Evolutionary conservation across 2,888 invertebrate species (phyloP), one percentile per base, ranked within the genome.

Genomic region (Hirtodrosophila histrioides): DNA sequence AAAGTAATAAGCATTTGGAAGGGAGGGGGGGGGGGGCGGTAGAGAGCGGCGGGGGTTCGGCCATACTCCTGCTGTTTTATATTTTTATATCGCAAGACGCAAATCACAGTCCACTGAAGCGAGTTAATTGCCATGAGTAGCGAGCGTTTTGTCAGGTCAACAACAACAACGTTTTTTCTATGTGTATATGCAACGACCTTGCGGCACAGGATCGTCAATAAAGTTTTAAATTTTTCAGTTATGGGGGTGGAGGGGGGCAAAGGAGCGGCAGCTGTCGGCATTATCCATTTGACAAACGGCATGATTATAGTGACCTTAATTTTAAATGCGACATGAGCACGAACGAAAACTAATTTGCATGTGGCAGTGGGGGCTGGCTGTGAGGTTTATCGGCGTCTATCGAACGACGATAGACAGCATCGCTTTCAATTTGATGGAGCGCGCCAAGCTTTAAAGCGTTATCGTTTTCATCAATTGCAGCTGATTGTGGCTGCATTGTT

Each of bases 301-400:
- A 74, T 58, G 75, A 63, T 70, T 75, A 75, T 70, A 60, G 70
- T 75, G 74, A 75, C 74, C 74, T 75, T 75, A 75, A 75, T 75
- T 70, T 75, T 39, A 54, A 75, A 75, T 70, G 70, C 70, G 70
- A 75, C 44, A 75, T 63, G 54, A 57, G 41, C 73, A 74, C 73
- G 69, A 74, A 63, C 56, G 54, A 54, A 36, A 70, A 75, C 60
- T 61, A 67, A 75, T 70, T 75, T 75, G 56, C 73, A 69, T 61
- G 74, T 63, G 74, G 73, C 69, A 61, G 61, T 51, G 49, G 60
- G 17, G 17, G 17, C 17, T 63, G 74, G 73, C 69, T 57, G 49
- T 57, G 49, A 56, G 24, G 39, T 36, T 41, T 64, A 69, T 69
- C 74, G 55, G 60, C 33, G 60, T 41, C 57, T 69, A 74, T 74